These are phyloP conservation scores for Platycheirus rosarum DNA, from an alignment of 2,888 invertebrate species.

Conservation along the genomic window DNA sequence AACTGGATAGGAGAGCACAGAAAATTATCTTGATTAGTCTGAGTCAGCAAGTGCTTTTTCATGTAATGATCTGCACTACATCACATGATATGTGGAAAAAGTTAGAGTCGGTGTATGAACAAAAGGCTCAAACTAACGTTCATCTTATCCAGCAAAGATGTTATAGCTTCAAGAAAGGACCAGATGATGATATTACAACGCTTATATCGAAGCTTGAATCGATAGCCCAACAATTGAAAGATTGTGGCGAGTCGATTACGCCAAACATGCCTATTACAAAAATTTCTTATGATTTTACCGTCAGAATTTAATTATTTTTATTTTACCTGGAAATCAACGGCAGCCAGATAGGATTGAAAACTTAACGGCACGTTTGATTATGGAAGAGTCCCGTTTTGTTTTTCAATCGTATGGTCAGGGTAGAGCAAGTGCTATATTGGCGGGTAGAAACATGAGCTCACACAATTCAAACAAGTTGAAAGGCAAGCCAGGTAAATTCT, in stretches of 20 bases:
- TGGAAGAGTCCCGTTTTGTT: slow-evolving; percentile 26
- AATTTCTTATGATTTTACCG: slow-evolving; percentile 32
- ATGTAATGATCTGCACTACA: slow-evolving; percentile 58
- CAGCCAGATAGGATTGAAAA: slow-evolving; percentile 2
- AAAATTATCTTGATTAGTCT: slow-evolving; percentile 53
- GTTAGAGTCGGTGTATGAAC: not conserved
- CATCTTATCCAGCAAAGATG: slow-evolving; percentile 76
- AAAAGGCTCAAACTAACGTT: slow-evolving; percentile 74
- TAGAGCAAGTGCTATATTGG: slow-evolving; percentile 24
- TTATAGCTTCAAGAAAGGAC: slow-evolving; percentile 47
- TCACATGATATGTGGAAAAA: slow-evolving; percentile 74
- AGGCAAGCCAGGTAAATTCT: slow-evolving; percentile 23
- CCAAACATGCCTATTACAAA: slow-evolving; percentile 30
- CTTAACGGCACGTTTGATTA: slow-evolving; percentile 20
- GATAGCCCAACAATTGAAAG: slow-evolving; percentile 55
- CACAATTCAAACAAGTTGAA: not conserved
- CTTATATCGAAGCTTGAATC: slow-evolving; percentile 49
- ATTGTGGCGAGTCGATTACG: slow-evolving; percentile 14
- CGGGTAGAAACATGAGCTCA: not conserved
- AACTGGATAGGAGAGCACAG: slow-evolving; percentile 47
- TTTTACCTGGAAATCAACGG: slow-evolving; percentile 35
- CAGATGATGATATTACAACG: slow-evolving; percentile 54
- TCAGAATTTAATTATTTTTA: slow-evolving; percentile 7
- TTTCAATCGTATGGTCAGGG: slow-evolving; percentile 7
- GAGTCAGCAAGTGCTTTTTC: slow-evolving; percentile 46